These are phyloP conservation scores for Limnephilus rhombicus DNA, from an alignment of 2,888 invertebrate genomes.

Conservation along the genomic window DNA sequence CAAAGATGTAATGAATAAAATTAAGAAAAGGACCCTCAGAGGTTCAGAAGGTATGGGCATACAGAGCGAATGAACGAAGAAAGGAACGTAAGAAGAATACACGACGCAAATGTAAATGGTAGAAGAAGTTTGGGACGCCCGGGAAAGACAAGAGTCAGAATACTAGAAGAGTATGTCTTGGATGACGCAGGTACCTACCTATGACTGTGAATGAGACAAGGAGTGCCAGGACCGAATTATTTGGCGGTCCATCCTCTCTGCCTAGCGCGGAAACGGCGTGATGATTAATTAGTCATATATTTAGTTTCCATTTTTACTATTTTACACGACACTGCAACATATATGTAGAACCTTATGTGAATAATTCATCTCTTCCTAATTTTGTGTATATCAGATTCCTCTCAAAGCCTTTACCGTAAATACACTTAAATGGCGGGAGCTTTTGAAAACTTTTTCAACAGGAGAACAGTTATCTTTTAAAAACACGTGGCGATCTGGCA, in stretches of 20 bases:
- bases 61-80: too few relatives aligned
- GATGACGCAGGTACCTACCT: too few relatives aligned
- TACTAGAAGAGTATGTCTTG: too few relatives aligned
- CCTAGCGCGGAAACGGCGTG: not conserved
- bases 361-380: not conserved
- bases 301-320: not conserved
- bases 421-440: conserved; percentile 17
- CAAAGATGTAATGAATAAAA: too few relatives aligned
- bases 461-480: not conserved
- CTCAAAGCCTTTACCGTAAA: not conserved
- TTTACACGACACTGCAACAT: not conserved
- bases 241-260: not conserved
- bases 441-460: conserved; percentile 9
- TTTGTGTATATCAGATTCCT: conserved; percentile 3
- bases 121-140: too few relatives aligned
- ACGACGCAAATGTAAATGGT: too few relatives aligned
- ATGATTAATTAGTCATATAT: not conserved
- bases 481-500: not conserved
- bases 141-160: too few relatives aligned
- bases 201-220: not conserved
- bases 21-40: too few relatives aligned
- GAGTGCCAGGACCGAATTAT: not conserved
- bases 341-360: not conserved
- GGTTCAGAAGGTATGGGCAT: too few relatives aligned
- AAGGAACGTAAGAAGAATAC: too few relatives aligned